A percentile compares a stretch with the other conserved stretches of the same genome.
Conservation (phyloP, 2,113 vertebrate genomes). For the Phoenicopterus ruber region DNA sequence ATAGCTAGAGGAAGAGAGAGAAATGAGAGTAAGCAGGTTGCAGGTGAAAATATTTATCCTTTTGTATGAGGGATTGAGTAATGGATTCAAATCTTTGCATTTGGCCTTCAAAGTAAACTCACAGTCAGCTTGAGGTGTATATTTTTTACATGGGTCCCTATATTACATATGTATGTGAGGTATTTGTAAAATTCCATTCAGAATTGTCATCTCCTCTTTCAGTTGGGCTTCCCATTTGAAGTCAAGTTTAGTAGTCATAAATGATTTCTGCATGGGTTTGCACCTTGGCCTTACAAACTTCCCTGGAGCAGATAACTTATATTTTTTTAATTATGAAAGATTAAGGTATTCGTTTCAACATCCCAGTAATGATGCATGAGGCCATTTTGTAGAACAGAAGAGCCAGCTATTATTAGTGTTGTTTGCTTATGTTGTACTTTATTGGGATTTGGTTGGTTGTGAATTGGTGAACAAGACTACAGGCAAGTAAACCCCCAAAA, state of each 20-base stretch:
- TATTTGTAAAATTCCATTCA: neutral
- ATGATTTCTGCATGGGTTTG: neutral
- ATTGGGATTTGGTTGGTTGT: neutral
- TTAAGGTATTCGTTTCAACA: neutral
- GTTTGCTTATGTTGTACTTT: neutral
- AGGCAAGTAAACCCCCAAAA: neutral
- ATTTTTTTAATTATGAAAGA: neutral
- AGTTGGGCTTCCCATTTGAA: neutral
- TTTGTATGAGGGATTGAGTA: neutral
- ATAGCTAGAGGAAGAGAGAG: neutral
- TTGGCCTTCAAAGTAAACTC: neutral
- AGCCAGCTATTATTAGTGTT: neutral
- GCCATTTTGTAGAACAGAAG: neutral
- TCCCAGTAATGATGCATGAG: neutral
- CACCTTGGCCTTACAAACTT: neutral
- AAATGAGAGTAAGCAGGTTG: neutral
- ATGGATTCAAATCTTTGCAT: fast-evolving
- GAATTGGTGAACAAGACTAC: neutral
- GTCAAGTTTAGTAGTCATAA: neutral
- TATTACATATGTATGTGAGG: neutral
- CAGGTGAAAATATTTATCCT: neutral
- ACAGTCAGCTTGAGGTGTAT: neutral
- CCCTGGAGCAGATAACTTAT: neutral
- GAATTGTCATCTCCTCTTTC: neutral
- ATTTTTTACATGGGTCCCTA: fast-evolving